A percentile compares a stretch with the other conserved stretches of the same genome.
phyloP scores from a whole-genome alignment of 1,140 invertebrate genomes.

The Cecropterus lyciades region DNA sequence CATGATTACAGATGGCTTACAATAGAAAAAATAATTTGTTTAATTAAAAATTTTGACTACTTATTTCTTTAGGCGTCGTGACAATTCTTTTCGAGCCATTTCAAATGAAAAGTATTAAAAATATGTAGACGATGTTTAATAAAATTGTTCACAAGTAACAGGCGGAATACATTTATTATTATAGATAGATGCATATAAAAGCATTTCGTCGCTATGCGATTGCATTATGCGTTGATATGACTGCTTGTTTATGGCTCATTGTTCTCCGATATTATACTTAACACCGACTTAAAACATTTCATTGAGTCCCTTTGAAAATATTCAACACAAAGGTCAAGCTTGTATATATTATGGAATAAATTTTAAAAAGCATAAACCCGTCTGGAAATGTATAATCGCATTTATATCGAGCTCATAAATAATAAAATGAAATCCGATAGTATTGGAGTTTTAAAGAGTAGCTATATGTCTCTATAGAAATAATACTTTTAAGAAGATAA shows the following conservation, averaged over 20 bases:
- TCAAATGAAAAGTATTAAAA: too few relatives aligned
- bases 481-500: too few relatives aligned
- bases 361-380: constrained; percentile 52
- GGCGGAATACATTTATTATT: constrained; percentile 37
- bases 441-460: constrained; percentile 40
- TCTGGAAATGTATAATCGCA: constrained; percentile 54
- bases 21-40: too few relatives aligned
- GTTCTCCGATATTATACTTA: constrained; percentile 70
- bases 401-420: constrained; percentile 52
- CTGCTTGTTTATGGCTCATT: constrained; percentile 74
- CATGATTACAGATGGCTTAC: too few relatives aligned
- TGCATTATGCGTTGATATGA: constrained; percentile 72
- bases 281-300: constrained; percentile 70
- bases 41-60: too few relatives aligned
- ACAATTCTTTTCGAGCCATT: too few relatives aligned
- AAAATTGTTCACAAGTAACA: not conserved
- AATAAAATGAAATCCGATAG: constrained; percentile 29
- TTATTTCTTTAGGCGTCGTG: too few relatives aligned
- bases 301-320: constrained; percentile 48
- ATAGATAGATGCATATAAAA: constrained; percentile 57
- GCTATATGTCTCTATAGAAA: too few relatives aligned
- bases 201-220: constrained; percentile 57
- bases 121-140: not conserved
- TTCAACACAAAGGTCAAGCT: constrained; percentile 57
- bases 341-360: constrained; percentile 47